Percentiles rank a stretch among this genome's conserved stretches.
Conservation (phyloP, 2,113 vertebrate species). For the Lagopus muta region DNA sequence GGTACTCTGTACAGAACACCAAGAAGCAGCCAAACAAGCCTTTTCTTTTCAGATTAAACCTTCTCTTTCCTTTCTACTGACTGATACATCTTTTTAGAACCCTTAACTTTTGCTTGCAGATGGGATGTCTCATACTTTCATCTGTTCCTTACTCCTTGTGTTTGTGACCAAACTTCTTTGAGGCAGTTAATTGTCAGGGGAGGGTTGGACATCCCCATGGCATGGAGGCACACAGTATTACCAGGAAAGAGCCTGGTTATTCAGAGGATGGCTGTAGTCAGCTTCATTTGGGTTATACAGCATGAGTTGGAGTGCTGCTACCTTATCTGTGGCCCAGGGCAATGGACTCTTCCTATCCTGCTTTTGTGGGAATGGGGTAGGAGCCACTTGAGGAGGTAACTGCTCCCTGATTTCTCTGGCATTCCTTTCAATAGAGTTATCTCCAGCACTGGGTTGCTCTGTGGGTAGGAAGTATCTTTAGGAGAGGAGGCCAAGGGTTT, state of each 20-base stretch:
- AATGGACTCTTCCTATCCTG: background rate
- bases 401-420: background rate
- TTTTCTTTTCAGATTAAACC: background rate
- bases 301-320: no score
- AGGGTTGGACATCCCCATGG: background rate
- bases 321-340: background rate
- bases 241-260: background rate
- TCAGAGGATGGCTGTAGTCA: background rate
- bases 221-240: accelerated
- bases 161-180: background rate
- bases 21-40: background rate
- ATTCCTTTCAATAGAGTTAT: background rate
- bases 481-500: background rate
- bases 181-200: background rate
- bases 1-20: background rate
- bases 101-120: background rate
- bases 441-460: background rate
- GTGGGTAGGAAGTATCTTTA: background rate
- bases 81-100: background rate
- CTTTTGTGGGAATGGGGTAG: background rate
- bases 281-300: background rate
- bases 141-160: background rate
- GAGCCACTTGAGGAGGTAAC: background rate
- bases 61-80: background rate
- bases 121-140: background rate